Evolutionary conservation across 2,797 vertebrate species (phyloP).

Genomic region (Neosilurus mollespiculum): DNA sequence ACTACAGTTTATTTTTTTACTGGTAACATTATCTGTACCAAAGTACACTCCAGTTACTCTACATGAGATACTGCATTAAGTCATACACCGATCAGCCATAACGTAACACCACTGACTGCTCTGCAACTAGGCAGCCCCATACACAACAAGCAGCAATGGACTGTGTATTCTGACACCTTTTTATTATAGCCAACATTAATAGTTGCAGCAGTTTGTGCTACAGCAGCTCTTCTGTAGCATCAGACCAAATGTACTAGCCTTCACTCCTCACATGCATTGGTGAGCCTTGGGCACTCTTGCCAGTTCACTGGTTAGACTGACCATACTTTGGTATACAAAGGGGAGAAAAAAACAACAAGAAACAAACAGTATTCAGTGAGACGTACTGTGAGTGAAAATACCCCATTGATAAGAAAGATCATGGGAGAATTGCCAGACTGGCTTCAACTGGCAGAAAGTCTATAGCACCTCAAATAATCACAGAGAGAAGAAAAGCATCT

Average conservation of each 20-base stretch:
- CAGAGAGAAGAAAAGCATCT: not conserved
- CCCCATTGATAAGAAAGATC: not conserved
- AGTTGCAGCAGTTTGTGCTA: too few relatives aligned
- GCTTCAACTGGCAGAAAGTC: not conserved
- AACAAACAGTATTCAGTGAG: not conserved
- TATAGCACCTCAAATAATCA: slow-evolving; percentile 1
- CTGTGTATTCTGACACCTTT: too few relatives aligned
- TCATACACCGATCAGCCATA: too few relatives aligned
- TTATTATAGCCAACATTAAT: too few relatives aligned
- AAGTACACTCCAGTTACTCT: not conserved
- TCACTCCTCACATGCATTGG: too few relatives aligned
- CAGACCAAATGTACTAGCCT: too few relatives aligned
- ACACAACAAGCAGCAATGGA: too few relatives aligned
- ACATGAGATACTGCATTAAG: not conserved
- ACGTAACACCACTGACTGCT: too few relatives aligned
- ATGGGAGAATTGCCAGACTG: not conserved
- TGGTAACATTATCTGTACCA: not conserved
- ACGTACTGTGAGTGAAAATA: not conserved
- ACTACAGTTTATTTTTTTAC: not conserved
- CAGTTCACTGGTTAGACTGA: not conserved
- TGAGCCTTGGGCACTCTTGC: too few relatives aligned
- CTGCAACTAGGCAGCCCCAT: too few relatives aligned
- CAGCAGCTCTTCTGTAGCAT: too few relatives aligned
- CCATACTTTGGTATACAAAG: not conserved
- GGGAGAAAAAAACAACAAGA: not conserved